phyloP scores from a whole-genome alignment of 1,140 invertebrate genomes.

The Colletes latitarsis region DNA sequence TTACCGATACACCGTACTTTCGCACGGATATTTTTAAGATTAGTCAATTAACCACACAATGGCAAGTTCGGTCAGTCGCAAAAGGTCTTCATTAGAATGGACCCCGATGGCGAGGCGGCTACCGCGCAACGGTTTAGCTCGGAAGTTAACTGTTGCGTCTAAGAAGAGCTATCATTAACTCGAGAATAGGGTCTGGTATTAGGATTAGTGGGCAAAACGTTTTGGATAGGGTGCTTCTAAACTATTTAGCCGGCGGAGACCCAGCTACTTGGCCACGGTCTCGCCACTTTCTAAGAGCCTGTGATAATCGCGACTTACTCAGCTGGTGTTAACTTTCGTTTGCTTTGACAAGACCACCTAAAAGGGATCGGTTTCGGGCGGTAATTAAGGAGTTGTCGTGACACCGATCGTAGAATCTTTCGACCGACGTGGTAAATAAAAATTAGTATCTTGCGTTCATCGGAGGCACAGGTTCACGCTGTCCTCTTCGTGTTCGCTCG shows the following conservation, averaged over 20 bases:
- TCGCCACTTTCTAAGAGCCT: conserved; percentile 22
- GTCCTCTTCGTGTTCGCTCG: background rate
- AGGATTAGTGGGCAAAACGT: conserved; percentile 67
- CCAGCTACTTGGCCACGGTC: conserved; percentile 10
- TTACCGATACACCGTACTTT: background rate
- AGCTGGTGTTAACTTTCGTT: conserved; percentile 47
- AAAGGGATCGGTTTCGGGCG: background rate
- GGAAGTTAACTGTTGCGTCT: conserved; percentile 62
- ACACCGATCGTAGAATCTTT: background rate
- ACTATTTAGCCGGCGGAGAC: conserved; percentile 47
- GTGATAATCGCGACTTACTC: conserved; percentile 50
- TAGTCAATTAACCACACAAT: conserved; percentile 58
- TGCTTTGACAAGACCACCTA: conserved; percentile 2
- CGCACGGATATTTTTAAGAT: background rate
- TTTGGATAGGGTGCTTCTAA: conserved; percentile 64
- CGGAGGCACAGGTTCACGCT: background rate
- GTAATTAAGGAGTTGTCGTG: background rate
- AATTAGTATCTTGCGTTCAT: background rate
- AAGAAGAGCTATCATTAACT: conserved; percentile 70
- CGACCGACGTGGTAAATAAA: background rate
- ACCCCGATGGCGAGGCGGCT: conserved; percentile 55
- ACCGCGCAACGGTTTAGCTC: conserved; percentile 61
- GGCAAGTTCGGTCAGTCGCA: conserved; percentile 49
- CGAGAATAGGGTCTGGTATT: conserved; percentile 65
- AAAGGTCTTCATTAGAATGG: conserved; percentile 64